Conservation (phyloP, 2,888 invertebrate species). For the Piscicola geometra region DNA sequence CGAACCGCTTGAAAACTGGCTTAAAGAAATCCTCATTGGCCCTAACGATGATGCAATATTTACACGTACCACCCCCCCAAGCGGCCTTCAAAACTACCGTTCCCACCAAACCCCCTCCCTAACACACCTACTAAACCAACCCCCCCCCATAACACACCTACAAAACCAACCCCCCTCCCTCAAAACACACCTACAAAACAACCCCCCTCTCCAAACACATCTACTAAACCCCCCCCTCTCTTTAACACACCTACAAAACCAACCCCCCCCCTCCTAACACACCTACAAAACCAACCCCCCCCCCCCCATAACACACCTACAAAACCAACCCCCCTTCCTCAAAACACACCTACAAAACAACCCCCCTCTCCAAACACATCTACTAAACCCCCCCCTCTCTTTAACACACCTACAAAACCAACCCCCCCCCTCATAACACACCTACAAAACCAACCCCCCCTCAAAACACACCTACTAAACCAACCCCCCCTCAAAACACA, state of each 20-base stretch:
- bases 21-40: no score
- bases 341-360: neutral
- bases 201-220: no score
- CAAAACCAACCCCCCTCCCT: no score
- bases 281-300: neutral
- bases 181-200: no score
- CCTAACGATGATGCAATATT: no score
- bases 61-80: no score
- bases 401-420: neutral
- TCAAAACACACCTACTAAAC: neutral
- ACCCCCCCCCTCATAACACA: constrained; percentile 13
- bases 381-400: neutral
- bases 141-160: neutral
- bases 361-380: neutral
- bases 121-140: neutral
- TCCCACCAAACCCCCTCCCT: no score
- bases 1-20: no score
- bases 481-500: neutral
- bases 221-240: neutral
- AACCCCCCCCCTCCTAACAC: neutral
- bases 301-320: neutral
- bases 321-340: neutral
- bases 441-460: neutral
- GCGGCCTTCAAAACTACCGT: no score
- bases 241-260: neutral